These are phyloP conservation scores for Cyclopterus lumpus DNA, from an alignment of 2,797 vertebrate genomes.

Conservation along the genomic window DNA sequence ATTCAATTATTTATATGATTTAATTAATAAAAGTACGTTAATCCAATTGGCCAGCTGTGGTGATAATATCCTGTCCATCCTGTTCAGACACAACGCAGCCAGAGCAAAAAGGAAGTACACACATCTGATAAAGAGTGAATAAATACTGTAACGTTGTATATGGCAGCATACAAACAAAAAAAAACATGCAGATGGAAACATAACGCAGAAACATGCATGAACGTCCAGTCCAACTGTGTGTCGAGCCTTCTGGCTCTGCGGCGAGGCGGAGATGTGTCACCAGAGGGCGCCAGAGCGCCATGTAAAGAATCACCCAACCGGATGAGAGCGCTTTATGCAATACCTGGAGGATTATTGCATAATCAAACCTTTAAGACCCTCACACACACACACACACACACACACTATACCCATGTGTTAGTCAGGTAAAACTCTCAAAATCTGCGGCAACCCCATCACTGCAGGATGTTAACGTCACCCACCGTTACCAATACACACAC, in stretches of 20 bases:
- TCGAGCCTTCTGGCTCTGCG: not conserved
- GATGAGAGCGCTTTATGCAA: not conserved
- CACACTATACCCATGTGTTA: conserved; percentile 26
- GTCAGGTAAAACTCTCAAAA: conserved; percentile 18
- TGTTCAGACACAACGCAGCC: not conserved
- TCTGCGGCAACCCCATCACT: conserved; percentile 24
- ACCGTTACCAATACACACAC: conserved; percentile 1
- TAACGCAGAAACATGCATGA: conserved; percentile 37
- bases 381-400: not conserved
- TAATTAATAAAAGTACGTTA: conserved; percentile 11
- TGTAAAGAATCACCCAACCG: conserved; percentile 9
- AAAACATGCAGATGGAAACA: conserved; percentile 54
- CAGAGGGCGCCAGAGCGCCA: conserved; percentile 55
- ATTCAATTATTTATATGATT: not conserved
- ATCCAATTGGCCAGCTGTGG: conserved; percentile 39
- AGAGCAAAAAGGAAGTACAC: not conserved
- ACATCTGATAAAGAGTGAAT: not conserved
- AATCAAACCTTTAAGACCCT: not conserved
- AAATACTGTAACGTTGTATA: not conserved
- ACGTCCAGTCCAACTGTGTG: not conserved
- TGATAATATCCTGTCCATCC: conserved; percentile 17
- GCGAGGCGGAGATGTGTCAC: conserved; percentile 20
- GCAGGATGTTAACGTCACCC: conserved; percentile 33
- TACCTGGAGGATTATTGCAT: not conserved
- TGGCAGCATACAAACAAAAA: not conserved